These are phyloP conservation scores for Anaspis maculata DNA, from an alignment of 2,888 invertebrate species.

Conservation along the genomic window DNA sequence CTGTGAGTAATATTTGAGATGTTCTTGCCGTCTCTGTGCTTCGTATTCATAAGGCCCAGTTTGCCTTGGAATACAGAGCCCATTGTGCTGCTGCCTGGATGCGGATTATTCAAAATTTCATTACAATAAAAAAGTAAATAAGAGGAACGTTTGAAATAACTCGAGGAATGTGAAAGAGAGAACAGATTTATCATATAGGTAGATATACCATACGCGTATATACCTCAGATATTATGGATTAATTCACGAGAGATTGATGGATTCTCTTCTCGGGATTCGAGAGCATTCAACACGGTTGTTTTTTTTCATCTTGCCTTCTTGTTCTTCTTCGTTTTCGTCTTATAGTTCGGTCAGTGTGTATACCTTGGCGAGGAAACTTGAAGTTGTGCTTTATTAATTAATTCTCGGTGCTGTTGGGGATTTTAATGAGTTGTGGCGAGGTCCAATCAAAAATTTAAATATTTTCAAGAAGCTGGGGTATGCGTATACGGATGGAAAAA, in stretches of 20 bases:
- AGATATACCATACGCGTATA: no score
- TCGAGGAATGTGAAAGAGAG: slow-evolving; percentile 23
- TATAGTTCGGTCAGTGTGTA: no score
- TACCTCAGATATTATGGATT: no score
- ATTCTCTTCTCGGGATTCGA: slow-evolving; percentile 14
- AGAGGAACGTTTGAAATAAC: slow-evolving; percentile 21
- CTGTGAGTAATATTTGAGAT: slow-evolving; percentile 32
- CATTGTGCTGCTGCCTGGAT: slow-evolving; percentile 19
- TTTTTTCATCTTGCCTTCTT: no score
- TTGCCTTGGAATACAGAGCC: slow-evolving; percentile 26
- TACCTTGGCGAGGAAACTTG: no score
- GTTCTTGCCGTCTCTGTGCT: slow-evolving; percentile 20
- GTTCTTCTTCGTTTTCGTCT: no score
- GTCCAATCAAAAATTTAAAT: no score
- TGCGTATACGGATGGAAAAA: no score
- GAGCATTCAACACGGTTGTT: slow-evolving; percentile 12
- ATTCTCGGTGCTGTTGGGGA: no score
- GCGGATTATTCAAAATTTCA: slow-evolving; percentile 29
- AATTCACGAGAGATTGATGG: slow-evolving; percentile 22
- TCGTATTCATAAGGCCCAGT: slow-evolving; percentile 21
- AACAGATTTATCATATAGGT: slow-evolving; percentile 23
- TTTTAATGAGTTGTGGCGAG: no score
- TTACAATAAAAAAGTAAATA: slow-evolving; percentile 24
- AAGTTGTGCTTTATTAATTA: no score
- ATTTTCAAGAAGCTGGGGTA: no score